Evolutionary conservation across 2,113 vertebrate species (phyloP).

Genomic region (Proteles cristata): DNA sequence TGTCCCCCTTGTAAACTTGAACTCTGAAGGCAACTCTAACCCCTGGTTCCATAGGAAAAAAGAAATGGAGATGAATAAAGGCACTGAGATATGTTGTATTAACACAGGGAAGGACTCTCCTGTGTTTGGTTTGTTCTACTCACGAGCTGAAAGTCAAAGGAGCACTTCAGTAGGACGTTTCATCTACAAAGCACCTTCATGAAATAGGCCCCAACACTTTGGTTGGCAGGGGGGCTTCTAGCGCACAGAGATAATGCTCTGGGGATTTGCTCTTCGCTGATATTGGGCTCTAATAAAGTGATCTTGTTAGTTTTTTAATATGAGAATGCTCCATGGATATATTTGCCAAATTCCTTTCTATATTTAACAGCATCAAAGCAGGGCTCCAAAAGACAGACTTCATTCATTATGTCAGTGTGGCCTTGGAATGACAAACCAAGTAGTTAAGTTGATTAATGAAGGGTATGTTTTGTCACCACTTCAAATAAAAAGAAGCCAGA

Average conservation of each 20-base stretch:
- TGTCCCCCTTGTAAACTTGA: not conserved
- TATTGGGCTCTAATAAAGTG: not conserved
- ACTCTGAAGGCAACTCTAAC: not conserved
- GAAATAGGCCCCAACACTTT: not conserved
- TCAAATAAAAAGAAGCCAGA: conserved; percentile 58
- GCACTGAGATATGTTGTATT: not conserved
- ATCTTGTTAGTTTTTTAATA: conserved; percentile 3
- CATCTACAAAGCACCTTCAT: not conserved
- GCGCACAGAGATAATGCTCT: not conserved
- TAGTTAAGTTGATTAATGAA: conserved; percentile 72
- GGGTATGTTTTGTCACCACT: conserved; percentile 55
- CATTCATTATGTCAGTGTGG: conserved; percentile 18
- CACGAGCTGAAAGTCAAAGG: not conserved
- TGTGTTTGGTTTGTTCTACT: not conserved
- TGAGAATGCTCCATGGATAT: not conserved
- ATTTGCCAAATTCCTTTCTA: conserved; percentile 43
- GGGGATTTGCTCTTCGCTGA: not conserved
- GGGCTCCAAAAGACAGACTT: not conserved
- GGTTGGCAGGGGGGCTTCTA: not conserved
- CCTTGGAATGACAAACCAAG: conserved; percentile 66
- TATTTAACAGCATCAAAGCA: conserved; percentile 37
- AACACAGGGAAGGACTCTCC: not conserved
- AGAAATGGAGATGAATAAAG: not conserved
- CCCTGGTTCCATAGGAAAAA: not conserved
- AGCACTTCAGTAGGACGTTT: not conserved